A percentile compares a stretch with the other conserved stretches of the same genome.
These are phyloP conservation scores for Horisme vitalbata DNA, from an alignment of 2,888 invertebrate species.

Conservation along the genomic window DNA sequence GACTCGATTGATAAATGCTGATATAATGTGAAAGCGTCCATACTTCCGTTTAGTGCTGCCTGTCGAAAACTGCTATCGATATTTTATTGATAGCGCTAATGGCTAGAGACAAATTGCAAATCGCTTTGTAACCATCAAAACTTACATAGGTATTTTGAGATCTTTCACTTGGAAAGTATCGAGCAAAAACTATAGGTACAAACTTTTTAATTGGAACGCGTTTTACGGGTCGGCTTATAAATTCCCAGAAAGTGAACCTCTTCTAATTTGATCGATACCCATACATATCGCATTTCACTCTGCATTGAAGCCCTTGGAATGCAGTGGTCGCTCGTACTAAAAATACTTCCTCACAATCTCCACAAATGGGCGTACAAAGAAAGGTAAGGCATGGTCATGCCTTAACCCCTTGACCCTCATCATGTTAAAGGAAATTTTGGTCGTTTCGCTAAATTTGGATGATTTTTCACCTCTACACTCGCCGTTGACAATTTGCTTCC, in stretches of 20 bases:
- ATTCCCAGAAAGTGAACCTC: conserved; percentile 10
- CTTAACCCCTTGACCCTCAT: no score
- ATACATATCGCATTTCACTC: conserved; percentile 27
- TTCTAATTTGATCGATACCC: conserved; percentile 19
- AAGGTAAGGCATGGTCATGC: neutral
- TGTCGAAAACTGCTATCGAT: conserved; percentile 7
- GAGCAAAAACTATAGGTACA: neutral
- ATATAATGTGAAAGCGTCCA: conserved; percentile 19
- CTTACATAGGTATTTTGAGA: neutral
- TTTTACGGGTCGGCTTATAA: neutral
- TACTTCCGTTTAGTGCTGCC: conserved; percentile 7
- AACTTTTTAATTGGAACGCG: conserved; percentile 8
- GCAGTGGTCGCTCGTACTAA: conserved; percentile 17
- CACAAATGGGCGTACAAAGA: conserved; percentile 4
- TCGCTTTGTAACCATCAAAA: conserved; percentile 1
- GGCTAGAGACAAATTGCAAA: conserved; percentile 6
- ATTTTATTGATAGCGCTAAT: conserved; percentile 11
- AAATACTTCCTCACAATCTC: conserved; percentile 30
- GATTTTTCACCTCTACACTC: no score
- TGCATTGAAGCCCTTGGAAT: conserved; percentile 46
- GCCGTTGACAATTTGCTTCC: no score
- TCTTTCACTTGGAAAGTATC: conserved; percentile 1
- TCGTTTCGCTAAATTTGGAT: no score
- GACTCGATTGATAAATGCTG: conserved; percentile 17
- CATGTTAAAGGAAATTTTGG: no score